Percentiles rank a stretch among this genome's conserved stretches.
phyloP scores from a whole-genome alignment of 1,140 invertebrate species.

The Globodera rostochiensis region DNA sequence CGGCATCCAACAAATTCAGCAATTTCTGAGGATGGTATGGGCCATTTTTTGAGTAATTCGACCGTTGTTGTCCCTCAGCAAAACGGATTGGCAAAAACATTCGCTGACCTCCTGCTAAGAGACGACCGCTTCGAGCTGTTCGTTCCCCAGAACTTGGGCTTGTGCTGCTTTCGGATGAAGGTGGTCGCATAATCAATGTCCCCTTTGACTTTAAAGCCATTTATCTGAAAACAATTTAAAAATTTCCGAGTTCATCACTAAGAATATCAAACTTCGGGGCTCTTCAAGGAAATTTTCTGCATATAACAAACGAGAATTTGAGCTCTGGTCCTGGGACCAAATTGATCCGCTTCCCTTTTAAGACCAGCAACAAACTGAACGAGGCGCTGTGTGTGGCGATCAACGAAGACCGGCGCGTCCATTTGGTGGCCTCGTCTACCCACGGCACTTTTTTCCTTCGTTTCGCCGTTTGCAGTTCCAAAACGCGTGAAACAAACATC shows the following conservation, averaged over 20 bases:
- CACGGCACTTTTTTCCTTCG: constrained; percentile 75
- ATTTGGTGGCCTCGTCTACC: constrained; percentile 78
- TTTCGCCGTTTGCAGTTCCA: constrained; percentile 79
- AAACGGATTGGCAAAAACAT: constrained; percentile 61
- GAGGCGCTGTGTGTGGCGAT: constrained; percentile 77
- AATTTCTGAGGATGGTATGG: constrained; percentile 33
- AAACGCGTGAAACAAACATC: constrained; percentile 76
- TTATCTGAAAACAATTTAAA: not conserved
- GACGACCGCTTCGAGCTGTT: constrained; percentile 76
- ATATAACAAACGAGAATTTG: too few species aligned
- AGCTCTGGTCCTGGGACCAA: too few species aligned
- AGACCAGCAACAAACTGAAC: constrained; percentile 71
- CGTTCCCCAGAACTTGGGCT: constrained; percentile 75
- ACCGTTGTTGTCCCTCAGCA: constrained; percentile 40
- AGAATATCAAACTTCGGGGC: too few species aligned
- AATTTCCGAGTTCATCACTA: not conserved
- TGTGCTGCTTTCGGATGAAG: constrained; percentile 85
- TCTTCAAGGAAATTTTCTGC: too few species aligned
- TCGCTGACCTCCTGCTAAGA: constrained; percentile 60
- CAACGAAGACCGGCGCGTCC: constrained; percentile 79
- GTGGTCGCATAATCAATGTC: constrained; percentile 63
- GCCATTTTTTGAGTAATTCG: constrained; percentile 51
- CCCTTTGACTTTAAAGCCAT: too few species aligned
- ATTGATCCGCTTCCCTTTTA: constrained; percentile 10
- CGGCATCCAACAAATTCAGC: constrained; percentile 33